Conservation (phyloP, 1,140 invertebrate species). For the Diachasma alloeum region DNA sequence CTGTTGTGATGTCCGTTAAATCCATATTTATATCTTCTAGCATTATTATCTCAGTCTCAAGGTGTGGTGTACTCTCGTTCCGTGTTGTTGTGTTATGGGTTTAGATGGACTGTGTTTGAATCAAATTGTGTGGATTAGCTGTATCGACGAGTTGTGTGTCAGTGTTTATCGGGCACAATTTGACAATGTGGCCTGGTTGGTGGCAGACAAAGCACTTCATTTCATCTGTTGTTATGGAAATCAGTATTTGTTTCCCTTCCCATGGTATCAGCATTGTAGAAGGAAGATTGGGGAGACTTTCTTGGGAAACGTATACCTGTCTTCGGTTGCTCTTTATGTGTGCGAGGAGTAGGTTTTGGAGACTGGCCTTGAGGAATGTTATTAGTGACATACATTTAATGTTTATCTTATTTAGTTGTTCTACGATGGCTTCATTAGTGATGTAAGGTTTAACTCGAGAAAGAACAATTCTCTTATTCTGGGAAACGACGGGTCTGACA, state of each 20-base stretch:
- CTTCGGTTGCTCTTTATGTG: background rate
- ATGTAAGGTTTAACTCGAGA: background rate
- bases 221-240: slow-evolving; percentile 3
- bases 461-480: background rate
- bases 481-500: background rate
- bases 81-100: background rate
- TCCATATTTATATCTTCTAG: background rate
- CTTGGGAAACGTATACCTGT: background rate
- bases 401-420: background rate
- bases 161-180: background rate
- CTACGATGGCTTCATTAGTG: background rate
- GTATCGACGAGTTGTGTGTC: background rate
- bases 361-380: background rate
- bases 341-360: background rate
- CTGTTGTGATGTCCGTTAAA: background rate
- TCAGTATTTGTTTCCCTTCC: slow-evolving; percentile 11
- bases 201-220: slow-evolving; percentile 16
- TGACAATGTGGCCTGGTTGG: background rate
- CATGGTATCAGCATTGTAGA: background rate
- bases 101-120: no score
- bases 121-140: no score
- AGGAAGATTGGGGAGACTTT: background rate
- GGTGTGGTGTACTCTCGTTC: background rate
- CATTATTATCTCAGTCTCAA: background rate
- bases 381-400: background rate